These are phyloP conservation scores for Catagonus wagneri DNA, from an alignment of 2,113 vertebrate species.

Conservation along the genomic window DNA sequence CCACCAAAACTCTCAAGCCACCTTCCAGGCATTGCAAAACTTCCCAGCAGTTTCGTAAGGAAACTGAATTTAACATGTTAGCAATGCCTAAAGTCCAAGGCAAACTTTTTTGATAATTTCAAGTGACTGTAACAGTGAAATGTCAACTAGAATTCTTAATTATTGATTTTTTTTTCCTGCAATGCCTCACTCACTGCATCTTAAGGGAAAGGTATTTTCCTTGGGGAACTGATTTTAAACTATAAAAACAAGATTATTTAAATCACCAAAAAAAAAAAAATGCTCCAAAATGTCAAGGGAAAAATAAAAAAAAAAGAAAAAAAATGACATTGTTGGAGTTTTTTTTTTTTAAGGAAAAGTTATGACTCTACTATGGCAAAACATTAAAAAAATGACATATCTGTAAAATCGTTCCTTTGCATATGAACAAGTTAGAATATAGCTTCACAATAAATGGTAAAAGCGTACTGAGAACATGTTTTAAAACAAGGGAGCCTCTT, in stretches of 20 bases:
- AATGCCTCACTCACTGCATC: conserved; percentile 14
- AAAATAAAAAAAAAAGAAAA: conserved; percentile 52
- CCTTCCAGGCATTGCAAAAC: conserved; percentile 68
- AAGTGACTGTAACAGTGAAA: conserved; percentile 69
- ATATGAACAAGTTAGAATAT: conserved; percentile 75
- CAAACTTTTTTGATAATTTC: conserved; percentile 57
- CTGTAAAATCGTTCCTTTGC: conserved; percentile 60
- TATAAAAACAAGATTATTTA: conserved; percentile 53
- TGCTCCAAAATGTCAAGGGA: neutral
- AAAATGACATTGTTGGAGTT: conserved; percentile 30
- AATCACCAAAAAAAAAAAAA: neutral
- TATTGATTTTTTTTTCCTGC: conserved; percentile 36
- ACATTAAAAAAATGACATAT: conserved; percentile 67
- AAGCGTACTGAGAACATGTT: conserved; percentile 78
- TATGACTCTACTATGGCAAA: conserved; percentile 58
- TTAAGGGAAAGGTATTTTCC: conserved; percentile 43
- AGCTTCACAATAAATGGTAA: conserved; percentile 81
- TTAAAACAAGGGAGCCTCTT: conserved; percentile 85
- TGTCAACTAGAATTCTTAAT: conserved; percentile 36
- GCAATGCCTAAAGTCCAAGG: conserved; percentile 63
- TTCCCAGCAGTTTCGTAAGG: conserved; percentile 67
- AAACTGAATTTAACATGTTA: conserved; percentile 71
- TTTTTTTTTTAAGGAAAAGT: conserved; percentile 49
- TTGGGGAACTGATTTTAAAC: conserved; percentile 51
- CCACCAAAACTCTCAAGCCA: conserved; percentile 71